Base-by-base conservation (phyloP, 2,888 invertebrate genomes). In the Actias luna region DNA sequence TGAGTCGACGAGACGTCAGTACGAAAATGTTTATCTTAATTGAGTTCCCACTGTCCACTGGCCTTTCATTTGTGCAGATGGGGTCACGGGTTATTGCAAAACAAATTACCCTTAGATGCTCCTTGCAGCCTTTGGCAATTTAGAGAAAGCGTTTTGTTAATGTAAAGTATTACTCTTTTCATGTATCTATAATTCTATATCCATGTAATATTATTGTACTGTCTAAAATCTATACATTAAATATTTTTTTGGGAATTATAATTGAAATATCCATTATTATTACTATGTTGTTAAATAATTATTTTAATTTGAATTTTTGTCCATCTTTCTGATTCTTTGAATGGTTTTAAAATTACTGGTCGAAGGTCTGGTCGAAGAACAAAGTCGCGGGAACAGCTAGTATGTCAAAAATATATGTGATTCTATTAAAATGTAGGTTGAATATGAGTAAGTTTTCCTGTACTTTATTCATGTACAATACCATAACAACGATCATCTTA, bases 31-130 rank as follows among this genome's bases (percentile, higher is more conserved):
- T 74, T 76, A 80, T 80, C 85, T 90, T 91, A 90, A 91, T 91
- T 91, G 90, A 90, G 84, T 84, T 73, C 79, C 77, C 72, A 69
- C 77, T 84, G 81, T 86, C 82, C 73, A 75, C 75, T 87, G 88
- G 85, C 86, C 89, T 86, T 86, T 87, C 89, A 87, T 90, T 89
- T 88, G 85, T 82, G 79, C 84, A 83, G 84, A 89, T 88, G 86
- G 84, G 84, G 74, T 82, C 76, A 78, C 78, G 77, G 85, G 85
- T 84, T 87, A 88, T 89, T 89, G 82, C 85, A 77, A 82, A 86
- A 84, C 84, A 84, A 89, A 89, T 88, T 85, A 80, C 82, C 81
- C 79, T 74, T 75, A 71, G 75, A 75, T 77, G 77, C 72, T 80
- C 78, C 78, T 82, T 14, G 52, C 52, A 55, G 78, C 76, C 79